phyloP scores from a whole-genome alignment of 2,888 invertebrate species.

The Troglohyphantes excavatus region DNA sequence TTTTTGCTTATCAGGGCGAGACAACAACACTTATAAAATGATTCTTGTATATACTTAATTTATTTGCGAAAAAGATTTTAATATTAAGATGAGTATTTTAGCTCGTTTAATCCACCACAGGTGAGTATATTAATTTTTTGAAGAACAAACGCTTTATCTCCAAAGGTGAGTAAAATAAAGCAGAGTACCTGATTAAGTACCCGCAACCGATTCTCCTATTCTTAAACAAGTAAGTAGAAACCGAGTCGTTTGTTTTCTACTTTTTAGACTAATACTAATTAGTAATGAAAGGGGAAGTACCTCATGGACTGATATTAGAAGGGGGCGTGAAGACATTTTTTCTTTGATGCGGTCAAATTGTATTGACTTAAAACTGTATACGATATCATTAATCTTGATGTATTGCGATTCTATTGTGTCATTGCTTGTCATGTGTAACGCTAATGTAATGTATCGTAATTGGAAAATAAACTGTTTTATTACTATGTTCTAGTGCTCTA shows the following conservation, averaged over 20 bases:
- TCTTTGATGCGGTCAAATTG: slow-evolving; percentile 65
- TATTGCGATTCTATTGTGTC: slow-evolving; percentile 74
- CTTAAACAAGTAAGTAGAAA: slow-evolving; percentile 72
- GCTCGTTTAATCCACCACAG: slow-evolving; percentile 18
- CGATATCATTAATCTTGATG: slow-evolving; percentile 77
- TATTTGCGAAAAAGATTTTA: slow-evolving; percentile 26
- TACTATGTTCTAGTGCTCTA: slow-evolving; percentile 42
- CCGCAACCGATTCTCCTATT: slow-evolving; percentile 47
- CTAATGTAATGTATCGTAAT: slow-evolving; percentile 77
- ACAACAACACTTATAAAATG: neutral
- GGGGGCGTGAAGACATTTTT: slow-evolving; percentile 49
- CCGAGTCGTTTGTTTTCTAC: slow-evolving; percentile 60
- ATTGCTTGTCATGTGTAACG: slow-evolving; percentile 78
- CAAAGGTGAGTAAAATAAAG: slow-evolving; percentile 53
- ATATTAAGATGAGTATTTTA: slow-evolving; percentile 16
- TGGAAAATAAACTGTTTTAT: slow-evolving; percentile 79
- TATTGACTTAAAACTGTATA: slow-evolving; percentile 74
- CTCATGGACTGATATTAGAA: slow-evolving; percentile 59
- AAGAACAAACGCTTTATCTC: slow-evolving; percentile 3
- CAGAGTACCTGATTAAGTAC: slow-evolving; percentile 11
- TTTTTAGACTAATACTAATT: slow-evolving; percentile 61
- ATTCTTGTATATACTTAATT: slow-evolving; percentile 5
- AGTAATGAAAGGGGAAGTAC: slow-evolving; percentile 39
- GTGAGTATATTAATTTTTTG: slow-evolving; percentile 63
- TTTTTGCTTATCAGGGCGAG: slow-evolving; percentile 3